These are phyloP conservation scores for Butorides virescens DNA, from an alignment of 2,113 vertebrate genomes.

Conservation along the genomic window DNA sequence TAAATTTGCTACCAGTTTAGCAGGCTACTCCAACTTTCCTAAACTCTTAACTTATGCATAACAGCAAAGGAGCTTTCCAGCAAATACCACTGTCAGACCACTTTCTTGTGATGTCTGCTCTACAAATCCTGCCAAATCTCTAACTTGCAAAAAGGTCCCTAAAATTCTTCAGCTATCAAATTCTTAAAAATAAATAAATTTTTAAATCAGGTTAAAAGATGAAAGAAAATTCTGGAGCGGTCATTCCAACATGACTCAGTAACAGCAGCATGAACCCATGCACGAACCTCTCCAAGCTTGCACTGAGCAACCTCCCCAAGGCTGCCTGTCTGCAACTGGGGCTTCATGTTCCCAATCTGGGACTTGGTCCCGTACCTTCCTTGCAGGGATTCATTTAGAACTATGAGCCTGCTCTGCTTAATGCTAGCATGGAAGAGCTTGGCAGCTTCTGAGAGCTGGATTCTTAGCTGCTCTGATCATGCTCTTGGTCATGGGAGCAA, in stretches of 20 bases:
- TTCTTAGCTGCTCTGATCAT: background rate
- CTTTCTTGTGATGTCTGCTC: background rate
- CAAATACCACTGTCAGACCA: background rate
- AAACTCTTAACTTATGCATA: background rate
- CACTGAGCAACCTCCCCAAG: background rate
- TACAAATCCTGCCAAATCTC: background rate
- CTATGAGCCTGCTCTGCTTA: background rate
- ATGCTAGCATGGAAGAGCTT: rapidly evolving
- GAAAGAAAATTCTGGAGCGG: background rate
- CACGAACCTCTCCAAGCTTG: background rate
- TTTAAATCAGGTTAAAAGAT: background rate
- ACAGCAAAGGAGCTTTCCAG: background rate
- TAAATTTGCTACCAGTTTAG: background rate
- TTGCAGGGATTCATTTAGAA: background rate
- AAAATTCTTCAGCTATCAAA: background rate
- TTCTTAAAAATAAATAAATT: background rate
- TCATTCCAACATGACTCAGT: background rate
- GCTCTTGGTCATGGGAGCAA: background rate
- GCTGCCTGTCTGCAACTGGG: background rate
- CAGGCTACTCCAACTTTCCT: background rate
- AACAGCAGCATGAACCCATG: background rate
- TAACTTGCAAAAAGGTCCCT: background rate
- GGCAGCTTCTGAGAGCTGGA: background rate
- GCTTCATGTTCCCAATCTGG: background rate
- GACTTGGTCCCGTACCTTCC: background rate